phyloP scores from a whole-genome alignment of 1,140 invertebrate species.

The Halictus rubicundus region DNA sequence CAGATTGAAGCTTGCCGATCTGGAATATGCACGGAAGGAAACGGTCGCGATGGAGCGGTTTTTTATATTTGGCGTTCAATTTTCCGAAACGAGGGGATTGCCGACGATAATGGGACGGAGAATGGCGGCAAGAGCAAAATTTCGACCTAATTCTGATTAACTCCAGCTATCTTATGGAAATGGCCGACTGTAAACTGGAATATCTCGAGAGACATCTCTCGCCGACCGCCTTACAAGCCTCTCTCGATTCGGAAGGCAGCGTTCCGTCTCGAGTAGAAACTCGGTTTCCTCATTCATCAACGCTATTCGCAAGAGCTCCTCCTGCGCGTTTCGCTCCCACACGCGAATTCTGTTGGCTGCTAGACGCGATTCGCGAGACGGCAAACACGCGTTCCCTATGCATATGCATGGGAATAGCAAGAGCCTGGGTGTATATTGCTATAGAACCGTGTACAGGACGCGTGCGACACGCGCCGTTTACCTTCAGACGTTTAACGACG shows the following conservation, averaged over 20 bases:
- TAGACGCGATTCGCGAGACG: neutral
- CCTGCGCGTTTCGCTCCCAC: neutral
- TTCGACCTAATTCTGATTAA: too few relatives aligned
- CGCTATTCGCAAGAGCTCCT: neutral
- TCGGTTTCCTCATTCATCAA: conserved; percentile 54
- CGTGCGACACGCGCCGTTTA: neutral
- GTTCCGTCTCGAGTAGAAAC: neutral
- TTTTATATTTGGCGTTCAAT: too few relatives aligned
- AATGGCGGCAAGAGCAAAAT: too few relatives aligned
- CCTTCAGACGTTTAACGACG: conserved; percentile 18
- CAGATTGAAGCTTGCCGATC: too few relatives aligned
- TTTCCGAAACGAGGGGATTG: too few relatives aligned
- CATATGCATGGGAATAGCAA: conserved; percentile 21
- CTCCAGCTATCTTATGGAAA: too few relatives aligned
- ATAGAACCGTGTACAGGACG: neutral
- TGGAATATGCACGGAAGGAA: too few relatives aligned
- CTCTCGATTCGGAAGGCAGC: conserved; percentile 1
- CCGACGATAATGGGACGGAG: too few relatives aligned
- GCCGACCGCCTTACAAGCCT: neutral
- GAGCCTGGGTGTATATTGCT: neutral
- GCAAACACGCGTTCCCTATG: neutral
- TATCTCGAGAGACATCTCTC: conserved; percentile 2
- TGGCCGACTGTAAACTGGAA: neutral
- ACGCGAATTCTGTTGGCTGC: too few relatives aligned
- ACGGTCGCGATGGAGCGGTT: too few relatives aligned